Evolutionary conservation across 1,140 invertebrate genomes (phyloP).

Genomic region (Drosophila micromelanica): DNA sequence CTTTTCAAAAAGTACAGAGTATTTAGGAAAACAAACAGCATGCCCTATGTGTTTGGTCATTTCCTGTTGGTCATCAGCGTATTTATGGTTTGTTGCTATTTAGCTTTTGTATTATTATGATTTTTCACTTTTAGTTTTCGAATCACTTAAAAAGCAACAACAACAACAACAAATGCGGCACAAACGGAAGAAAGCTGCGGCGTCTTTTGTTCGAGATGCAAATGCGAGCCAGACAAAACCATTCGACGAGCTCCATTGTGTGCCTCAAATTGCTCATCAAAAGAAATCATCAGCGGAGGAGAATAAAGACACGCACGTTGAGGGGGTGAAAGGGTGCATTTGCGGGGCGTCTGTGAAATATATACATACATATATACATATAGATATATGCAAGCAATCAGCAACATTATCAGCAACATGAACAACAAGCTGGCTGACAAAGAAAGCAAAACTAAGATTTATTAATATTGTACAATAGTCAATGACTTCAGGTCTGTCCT

Average conservation of each 20-base stretch:
- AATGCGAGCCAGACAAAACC: conserved; percentile 47
- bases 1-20: neutral
- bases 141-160: conserved; percentile 36
- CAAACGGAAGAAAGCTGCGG: conserved; percentile 37
- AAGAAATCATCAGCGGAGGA: conserved; percentile 60
- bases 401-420: conserved; percentile 66
- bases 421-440: conserved; percentile 47
- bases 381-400: conserved; percentile 63
- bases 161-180: conserved; percentile 6
- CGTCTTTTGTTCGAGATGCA: conserved; percentile 47
- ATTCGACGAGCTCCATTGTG: conserved; percentile 52
- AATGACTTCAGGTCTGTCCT: neutral
- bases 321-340: neutral
- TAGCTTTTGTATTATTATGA: conserved; percentile 25
- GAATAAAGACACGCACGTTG: conserved; percentile 11
- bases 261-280: conserved; percentile 63
- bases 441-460: conserved; percentile 68
- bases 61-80: conserved; percentile 44
- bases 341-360: neutral
- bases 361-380: neutral
- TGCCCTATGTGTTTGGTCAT: conserved; percentile 1
- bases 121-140: conserved; percentile 52
- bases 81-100: conserved; percentile 29
- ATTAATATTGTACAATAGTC: conserved; percentile 54
- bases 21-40: neutral